phyloP scores from a whole-genome alignment of 2,113 vertebrate genomes.

The Scomber scombrus region DNA sequence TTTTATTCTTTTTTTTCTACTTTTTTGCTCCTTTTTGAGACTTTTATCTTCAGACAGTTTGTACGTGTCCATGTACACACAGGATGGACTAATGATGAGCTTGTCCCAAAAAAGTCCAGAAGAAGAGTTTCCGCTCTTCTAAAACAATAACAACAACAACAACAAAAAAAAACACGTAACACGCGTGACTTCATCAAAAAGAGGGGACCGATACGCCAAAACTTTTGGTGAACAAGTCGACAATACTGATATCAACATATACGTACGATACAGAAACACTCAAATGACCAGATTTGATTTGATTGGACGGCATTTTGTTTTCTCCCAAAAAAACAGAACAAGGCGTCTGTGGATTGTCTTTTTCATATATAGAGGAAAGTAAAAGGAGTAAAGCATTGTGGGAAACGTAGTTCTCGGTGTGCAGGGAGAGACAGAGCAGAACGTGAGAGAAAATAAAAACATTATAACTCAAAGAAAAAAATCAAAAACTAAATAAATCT shows the following conservation, averaged over 20 bases:
- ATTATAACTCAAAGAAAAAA: background rate
- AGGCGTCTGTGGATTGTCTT: constrained; percentile 12
- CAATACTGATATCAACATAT: constrained; percentile 70
- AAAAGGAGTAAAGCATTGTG: constrained; percentile 63
- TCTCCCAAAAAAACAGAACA: background rate
- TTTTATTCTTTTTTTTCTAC: constrained; percentile 29
- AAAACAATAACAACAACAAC: constrained; percentile 65
- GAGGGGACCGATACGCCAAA: constrained; percentile 24
- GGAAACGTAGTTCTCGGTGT: constrained; percentile 53
- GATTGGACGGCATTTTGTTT: constrained; percentile 1
- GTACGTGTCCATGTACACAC: constrained; percentile 36
- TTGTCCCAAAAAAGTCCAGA: constrained; percentile 31
- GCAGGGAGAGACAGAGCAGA: background rate
- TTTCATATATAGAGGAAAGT: constrained; percentile 1
- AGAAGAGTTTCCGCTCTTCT: constrained; percentile 83
- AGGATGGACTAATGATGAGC: background rate
- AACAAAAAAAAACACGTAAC: constrained; percentile 4
- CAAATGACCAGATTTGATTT: background rate
- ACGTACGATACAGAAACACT: constrained; percentile 39
- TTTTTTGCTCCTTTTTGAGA: constrained; percentile 44
- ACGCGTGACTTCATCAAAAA: constrained; percentile 53
- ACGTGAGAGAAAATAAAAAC: background rate
- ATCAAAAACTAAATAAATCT: background rate
- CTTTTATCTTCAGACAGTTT: constrained; percentile 51
- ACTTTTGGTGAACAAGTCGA: constrained; percentile 53